Evolutionary conservation across 2,888 invertebrate genomes (phyloP).

Genomic region (Tipula lateralis): DNA sequence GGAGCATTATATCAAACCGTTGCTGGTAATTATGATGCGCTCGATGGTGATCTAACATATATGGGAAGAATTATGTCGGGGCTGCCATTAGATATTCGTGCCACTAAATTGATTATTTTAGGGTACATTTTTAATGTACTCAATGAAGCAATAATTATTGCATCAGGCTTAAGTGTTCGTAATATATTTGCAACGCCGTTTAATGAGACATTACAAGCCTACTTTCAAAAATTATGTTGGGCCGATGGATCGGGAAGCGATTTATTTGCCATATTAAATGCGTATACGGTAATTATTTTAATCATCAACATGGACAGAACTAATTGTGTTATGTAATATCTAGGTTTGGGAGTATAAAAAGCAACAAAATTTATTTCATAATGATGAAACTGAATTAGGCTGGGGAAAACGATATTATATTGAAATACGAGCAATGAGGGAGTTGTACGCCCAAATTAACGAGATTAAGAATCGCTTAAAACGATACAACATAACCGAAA

Average conservation of each 20-base stretch:
- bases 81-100: constrained; percentile 75
- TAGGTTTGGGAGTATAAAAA: constrained; percentile 66
- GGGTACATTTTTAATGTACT: constrained; percentile 82
- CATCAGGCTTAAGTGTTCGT: constrained; percentile 75
- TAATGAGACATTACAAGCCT: constrained; percentile 62
- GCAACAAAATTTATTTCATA: constrained; percentile 55
- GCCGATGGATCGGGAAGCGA: constrained; percentile 77
- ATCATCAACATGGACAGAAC: too few relatives aligned
- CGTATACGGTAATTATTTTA: constrained; percentile 77
- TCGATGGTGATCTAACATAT: constrained; percentile 84
- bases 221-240: constrained; percentile 73
- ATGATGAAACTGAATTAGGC: constrained; percentile 49
- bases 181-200: constrained; percentile 74
- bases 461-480: constrained; percentile 65
- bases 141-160: constrained; percentile 68
- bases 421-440: constrained; percentile 65
- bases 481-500: constrained; percentile 56
- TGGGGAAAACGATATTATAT: constrained; percentile 71
- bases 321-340: background rate
- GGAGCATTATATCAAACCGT: constrained; percentile 69
- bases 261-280: constrained; percentile 72
- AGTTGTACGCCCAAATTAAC: constrained; percentile 64
- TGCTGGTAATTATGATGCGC: constrained; percentile 51
- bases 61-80: constrained; percentile 77
- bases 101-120: constrained; percentile 78